Evolutionary conservation across 1,140 invertebrate species (phyloP), one percentile per base, ranked within the genome.

Genomic region (Anastrepha obliqua): DNA sequence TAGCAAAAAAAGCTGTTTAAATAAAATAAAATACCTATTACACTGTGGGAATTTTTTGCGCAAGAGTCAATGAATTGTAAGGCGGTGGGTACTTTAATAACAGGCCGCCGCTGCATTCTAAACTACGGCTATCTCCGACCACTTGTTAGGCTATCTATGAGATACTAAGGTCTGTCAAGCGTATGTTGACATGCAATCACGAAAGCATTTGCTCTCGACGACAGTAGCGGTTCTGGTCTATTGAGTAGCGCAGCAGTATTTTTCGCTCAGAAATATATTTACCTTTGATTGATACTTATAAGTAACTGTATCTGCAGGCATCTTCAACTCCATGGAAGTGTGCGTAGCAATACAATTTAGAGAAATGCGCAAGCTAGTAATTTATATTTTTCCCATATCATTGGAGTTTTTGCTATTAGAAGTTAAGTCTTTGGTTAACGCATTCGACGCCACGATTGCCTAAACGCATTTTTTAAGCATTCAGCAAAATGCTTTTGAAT

Each of bases 21-120:
- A 20, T 81, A 20, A 74, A 47, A 74, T 74, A 44, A 74, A 74
- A 74, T 74, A 74, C 42, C 74, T 51, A 81, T 81, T 55, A 81
- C 51, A 81, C 42, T 81, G 74, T 81, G 74, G 74, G 74, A 81
- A 81, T 2, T 55, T 81, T 81, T 81, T 81, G 74, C 47, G 74
- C 74, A 81, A 81, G 42, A 55, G 6, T 81, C 74, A 81, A 81
- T 55, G 42, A 6, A 51, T 81, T 51, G 47, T 20, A 51, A 20
- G 74, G 74, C 47, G 47, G 74, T 81, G 44, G 47, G 51, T 81
- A 81, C 8, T 29, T 15, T 55, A 81, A 81, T 81, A 55, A 11
- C 44, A 81, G 47, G 42, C 44, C 29, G 6, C 6, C 47, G 47
- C 74, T 51, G 74, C 29, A 42, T 81, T 81, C n/a, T 20, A 47